Conservation (phyloP, 2,113 vertebrate genomes). For the Emydura subglobosa region DNA sequence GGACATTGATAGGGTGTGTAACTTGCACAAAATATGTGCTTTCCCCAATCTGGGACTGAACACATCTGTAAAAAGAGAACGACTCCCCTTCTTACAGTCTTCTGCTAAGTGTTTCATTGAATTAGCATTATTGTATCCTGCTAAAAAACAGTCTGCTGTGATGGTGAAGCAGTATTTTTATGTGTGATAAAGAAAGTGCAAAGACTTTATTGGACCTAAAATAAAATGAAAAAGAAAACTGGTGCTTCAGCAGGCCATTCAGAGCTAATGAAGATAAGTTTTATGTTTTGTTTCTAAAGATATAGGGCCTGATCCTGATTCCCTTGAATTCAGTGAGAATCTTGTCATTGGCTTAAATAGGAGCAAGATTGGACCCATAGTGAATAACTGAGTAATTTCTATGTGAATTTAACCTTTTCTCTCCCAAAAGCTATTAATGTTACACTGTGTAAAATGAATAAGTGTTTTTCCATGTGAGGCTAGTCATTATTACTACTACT, state of each 20-base stretch:
- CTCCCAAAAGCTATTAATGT: not conserved
- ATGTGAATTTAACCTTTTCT: rapidly evolving
- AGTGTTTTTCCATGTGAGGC: not conserved
- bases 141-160: not conserved
- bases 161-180: rapidly evolving
- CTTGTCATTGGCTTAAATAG: not conserved
- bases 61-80: rapidly evolving
- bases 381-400: rapidly evolving
- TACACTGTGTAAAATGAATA: rapidly evolving
- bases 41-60: rapidly evolving
- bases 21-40: rapidly evolving
- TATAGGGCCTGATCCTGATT: rapidly evolving
- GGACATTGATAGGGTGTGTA: not conserved
- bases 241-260: not conserved
- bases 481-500: not conserved
- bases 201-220: not conserved
- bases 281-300: not conserved
- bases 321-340: rapidly evolving
- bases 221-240: not conserved
- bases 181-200: rapidly evolving
- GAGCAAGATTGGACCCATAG: rapidly evolving
- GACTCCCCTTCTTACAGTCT: rapidly evolving
- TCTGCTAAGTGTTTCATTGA: not conserved
- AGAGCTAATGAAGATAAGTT: not conserved
- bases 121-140: not conserved